Base-by-base conservation (phyloP, 2,113 vertebrate species). In the Candoia aspera region DNA sequence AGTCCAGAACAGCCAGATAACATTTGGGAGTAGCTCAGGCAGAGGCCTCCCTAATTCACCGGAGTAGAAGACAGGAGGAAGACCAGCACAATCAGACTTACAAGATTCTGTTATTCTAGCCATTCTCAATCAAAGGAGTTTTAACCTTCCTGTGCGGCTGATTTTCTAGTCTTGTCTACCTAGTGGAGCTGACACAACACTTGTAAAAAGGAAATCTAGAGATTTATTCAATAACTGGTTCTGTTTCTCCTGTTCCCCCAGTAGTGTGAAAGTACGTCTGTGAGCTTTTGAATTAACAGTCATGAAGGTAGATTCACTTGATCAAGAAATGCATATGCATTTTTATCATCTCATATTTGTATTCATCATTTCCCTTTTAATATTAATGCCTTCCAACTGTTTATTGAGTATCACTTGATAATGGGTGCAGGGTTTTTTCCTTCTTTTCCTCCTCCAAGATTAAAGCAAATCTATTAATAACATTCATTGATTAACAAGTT, bases 401-500 rank as follows among this genome's bases (percentile, higher is more conserved):
- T 97, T 97, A 93, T 95, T 91, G 73, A 95, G 23, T 91, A 92
- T 95, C 0, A 79, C 84, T 95, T 95, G 62, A 87, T 91, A 54
- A n/a, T 3, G 49, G 87, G 60, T 68, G 42, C 55, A 33, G 26
- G 73, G 15, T 60, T 23, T 42, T 64, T 46, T 8, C n/a, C 6
- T 19, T 13, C 33, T 37, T 79, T 23, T 92, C 94, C 94, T 53
- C 95, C 94, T 89, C 64, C 62, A 91, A 94, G 90, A 62, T 55
- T 90, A 91, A 95, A 95, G 88, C 94, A 96, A 94, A 21, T 42
- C 93, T 95, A 94, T 96, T 97, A 94, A 85, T 95, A 94, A 94
- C 95, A 96, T 94, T 86, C 93, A 94, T 97, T 95, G 96, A 96
- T 93, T 97, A 94, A 96, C 96, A 96, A 96, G 84, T 96, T 97